Evolutionary conservation across 2,113 vertebrate species (phyloP).

Genomic region (Solea solea): DNA sequence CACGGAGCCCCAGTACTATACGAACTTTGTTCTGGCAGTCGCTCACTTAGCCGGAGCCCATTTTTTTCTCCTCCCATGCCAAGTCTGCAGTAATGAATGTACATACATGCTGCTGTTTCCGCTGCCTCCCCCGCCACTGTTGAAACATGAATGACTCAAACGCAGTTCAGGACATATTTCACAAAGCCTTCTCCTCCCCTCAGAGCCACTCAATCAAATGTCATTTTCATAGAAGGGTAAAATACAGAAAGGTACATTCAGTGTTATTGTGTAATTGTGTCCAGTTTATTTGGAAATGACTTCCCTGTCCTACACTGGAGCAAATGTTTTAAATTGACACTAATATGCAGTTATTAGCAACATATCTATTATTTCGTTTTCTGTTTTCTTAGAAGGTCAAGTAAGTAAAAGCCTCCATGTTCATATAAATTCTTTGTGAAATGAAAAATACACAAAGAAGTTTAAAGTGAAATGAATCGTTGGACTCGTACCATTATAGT

Average conservation of each 20-base stretch:
- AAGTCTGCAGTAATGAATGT: constrained; percentile 74
- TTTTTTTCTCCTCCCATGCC: constrained; percentile 67
- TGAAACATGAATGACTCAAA: constrained; percentile 77
- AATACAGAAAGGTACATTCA: constrained; percentile 23
- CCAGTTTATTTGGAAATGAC: constrained; percentile 51
- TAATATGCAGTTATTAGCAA: constrained; percentile 59
- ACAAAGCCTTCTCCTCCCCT: constrained; percentile 59
- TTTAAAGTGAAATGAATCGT: constrained; percentile 40
- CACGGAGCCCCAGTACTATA: constrained; percentile 20
- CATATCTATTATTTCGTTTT: constrained; percentile 35
- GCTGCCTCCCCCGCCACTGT: constrained; percentile 52
- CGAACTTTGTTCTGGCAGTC: constrained; percentile 67
- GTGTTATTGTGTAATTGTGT: constrained; percentile 25
- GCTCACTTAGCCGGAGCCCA: constrained; percentile 60
- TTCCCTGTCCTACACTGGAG: constrained; percentile 13
- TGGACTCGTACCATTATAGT: constrained; percentile 20
- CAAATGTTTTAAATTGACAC: constrained; percentile 44
- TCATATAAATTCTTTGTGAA: constrained; percentile 49
- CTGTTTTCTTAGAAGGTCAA: constrained; percentile 23
- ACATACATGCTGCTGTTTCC: constrained; percentile 73
- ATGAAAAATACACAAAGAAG: constrained; percentile 44
- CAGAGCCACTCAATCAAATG: constrained; percentile 64
- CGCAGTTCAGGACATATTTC: constrained; percentile 61
- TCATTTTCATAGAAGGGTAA: constrained; percentile 42
- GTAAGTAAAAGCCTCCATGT: constrained; percentile 29